A percentile compares a stretch with the other conserved stretches of the same genome.
phyloP scores from a whole-genome alignment of 2,888 invertebrate genomes.

The Steinernema hermaphroditum region DNA sequence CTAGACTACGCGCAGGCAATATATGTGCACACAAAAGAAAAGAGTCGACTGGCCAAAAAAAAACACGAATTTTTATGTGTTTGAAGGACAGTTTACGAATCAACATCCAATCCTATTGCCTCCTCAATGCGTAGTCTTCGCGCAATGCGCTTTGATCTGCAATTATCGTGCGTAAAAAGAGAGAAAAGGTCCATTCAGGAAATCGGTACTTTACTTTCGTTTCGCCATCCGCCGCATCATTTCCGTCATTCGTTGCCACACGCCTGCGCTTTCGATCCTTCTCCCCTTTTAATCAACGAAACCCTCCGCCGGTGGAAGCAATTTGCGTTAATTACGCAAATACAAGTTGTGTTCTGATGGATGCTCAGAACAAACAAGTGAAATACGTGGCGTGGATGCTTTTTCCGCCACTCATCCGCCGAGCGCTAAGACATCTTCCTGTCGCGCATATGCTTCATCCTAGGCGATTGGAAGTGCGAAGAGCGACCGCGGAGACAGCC shows the following conservation, averaged over 20 bases:
- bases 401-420: not conserved
- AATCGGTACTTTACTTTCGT: constrained; percentile 13
- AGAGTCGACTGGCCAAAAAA: too few relatives aligned
- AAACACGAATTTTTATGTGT: constrained; percentile 21
- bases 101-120: constrained; percentile 25
- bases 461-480: constrained; percentile 1
- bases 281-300: not conserved
- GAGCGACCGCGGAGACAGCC: not conserved
- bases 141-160: constrained; percentile 18
- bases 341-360: not conserved
- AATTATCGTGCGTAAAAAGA: constrained; percentile 4
- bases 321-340: constrained; percentile 8
- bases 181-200: constrained; percentile 9
- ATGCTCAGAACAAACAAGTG: not conserved
- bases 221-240: constrained; percentile 3
- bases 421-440: not conserved
- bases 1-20: not conserved
- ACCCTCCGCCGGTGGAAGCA: not conserved
- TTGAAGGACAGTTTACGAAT: constrained; percentile 18
- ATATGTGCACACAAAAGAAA: not conserved
- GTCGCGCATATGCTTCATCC: constrained; percentile 7
- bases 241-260: not conserved
- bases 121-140: constrained; percentile 13
- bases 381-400: not conserved
- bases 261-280: not conserved